A percentile compares a stretch with the other conserved stretches of the same genome.
phyloP scores from a whole-genome alignment of 2,888 invertebrate species.

The Hypomecis punctinalis region DNA sequence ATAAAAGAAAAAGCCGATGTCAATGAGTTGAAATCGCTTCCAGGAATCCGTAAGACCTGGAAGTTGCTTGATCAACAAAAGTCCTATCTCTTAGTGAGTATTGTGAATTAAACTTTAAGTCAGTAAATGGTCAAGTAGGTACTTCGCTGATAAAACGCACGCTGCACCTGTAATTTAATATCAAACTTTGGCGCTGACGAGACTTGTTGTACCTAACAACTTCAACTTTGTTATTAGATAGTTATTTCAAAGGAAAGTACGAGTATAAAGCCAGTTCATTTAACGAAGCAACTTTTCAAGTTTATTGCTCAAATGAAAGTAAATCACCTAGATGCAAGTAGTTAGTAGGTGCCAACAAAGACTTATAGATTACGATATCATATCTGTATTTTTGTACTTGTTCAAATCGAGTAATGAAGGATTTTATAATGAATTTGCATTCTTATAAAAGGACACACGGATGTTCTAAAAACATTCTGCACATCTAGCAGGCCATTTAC shows the following conservation, averaged over 20 bases:
- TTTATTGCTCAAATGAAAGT: constrained; percentile 22
- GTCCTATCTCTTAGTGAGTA: background rate
- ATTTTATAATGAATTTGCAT: too few species aligned
- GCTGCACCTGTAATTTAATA: constrained; percentile 51
- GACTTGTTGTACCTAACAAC: constrained; percentile 54
- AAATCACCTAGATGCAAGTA: background rate
- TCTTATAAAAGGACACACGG: too few species aligned
- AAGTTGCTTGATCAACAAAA: too few species aligned
- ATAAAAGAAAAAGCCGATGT: too few species aligned
- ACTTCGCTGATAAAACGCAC: constrained; percentile 44
- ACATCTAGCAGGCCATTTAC: too few species aligned
- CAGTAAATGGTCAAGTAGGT: constrained; percentile 18
- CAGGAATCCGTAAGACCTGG: too few species aligned
- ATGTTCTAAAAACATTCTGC: too few species aligned
- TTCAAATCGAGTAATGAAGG: too few species aligned
- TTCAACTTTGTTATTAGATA: constrained; percentile 59
- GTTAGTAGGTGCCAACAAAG: background rate
- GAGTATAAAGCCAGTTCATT: constrained; percentile 55
- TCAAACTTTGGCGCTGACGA: constrained; percentile 55
- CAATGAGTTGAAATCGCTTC: too few species aligned
- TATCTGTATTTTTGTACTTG: too few species aligned
- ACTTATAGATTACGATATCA: too few species aligned
- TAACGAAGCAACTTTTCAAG: constrained; percentile 40
- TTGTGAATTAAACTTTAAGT: background rate
- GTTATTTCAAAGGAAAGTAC: constrained; percentile 55